Evolutionary conservation across 2,888 invertebrate genomes (phyloP), one percentile per base, ranked within the genome.

Genomic region (Schizotus pectinicornis): DNA sequence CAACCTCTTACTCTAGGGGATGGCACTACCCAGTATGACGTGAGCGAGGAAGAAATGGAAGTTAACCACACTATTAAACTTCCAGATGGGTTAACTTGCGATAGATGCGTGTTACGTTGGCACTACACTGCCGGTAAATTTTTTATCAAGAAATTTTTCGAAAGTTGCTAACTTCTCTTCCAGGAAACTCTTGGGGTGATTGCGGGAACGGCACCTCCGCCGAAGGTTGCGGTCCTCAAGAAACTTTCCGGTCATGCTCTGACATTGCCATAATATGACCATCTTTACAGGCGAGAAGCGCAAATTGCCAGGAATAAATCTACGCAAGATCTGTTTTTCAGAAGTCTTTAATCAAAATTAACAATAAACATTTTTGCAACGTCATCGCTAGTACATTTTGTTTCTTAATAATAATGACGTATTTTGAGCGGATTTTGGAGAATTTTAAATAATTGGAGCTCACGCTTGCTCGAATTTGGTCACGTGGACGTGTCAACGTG

Each of bases 101-200:
- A 80, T 1, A 77, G 78, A 45, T 83, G 83, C 59, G 81, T 82
- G 1, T 63, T 84, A 0, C 77, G 83, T 56, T 84, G 83, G 83
- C 75, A 80, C 45, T 83, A 81, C 54, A 61, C 61, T 1, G 67
- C 74, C 9, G 81, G 78, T 62, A 78, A 77, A 31, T 37, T n/a
- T 30, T 53, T 38, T 36, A 9, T 12, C 2, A 32, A 52, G 3
- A 5, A 39, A 47, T 35, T 33, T 47, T 47, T 22, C 12, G 1
- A 8, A 7, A 76, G 1, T 41, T 22, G 35, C 11, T 37, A 75
- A 0, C 7, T 2, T 9, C 37, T 47, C 49, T 67, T 72, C 35
- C 58, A 78, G 77, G 74, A 13, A 78, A 78, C 58, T 74, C 68
- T 33, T 77, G 77, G 76, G 77, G 77, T 1, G 13, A 42, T 1